These are phyloP conservation scores for Aegotheles bennettii DNA, from an alignment of 2,113 vertebrate species.

Conservation along the genomic window DNA sequence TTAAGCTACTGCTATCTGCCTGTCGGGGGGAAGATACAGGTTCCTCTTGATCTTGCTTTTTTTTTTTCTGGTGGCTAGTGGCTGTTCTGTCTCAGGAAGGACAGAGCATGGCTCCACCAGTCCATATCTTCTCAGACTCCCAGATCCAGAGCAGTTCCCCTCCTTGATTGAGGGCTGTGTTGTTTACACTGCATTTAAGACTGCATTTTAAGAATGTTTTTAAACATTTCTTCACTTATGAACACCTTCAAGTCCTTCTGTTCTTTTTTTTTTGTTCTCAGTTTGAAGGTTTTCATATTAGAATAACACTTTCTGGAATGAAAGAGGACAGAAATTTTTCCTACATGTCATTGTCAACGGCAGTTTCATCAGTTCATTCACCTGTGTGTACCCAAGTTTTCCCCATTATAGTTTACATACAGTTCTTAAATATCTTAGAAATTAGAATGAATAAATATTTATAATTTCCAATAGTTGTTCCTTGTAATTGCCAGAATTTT, in stretches of 20 bases:
- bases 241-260: background rate
- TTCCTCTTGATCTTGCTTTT: no score
- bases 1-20: no score
- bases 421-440: background rate
- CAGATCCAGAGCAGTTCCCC: no score
- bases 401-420: background rate
- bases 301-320: background rate
- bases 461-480: background rate
- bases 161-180: no score
- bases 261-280: background rate
- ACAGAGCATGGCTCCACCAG: no score
- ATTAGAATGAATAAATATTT: background rate
- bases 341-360: no score
- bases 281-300: background rate
- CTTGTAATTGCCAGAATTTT: background rate
- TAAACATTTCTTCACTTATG: background rate
- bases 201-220: background rate
- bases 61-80: no score
- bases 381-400: background rate
- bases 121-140: no score
- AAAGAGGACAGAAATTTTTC: background rate
- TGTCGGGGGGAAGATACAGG: no score
- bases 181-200: background rate
- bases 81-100: no score
- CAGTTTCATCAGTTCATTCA: background rate